phyloP scores from a whole-genome alignment of 2,113 vertebrate genomes.

The Perca schrenkii region DNA sequence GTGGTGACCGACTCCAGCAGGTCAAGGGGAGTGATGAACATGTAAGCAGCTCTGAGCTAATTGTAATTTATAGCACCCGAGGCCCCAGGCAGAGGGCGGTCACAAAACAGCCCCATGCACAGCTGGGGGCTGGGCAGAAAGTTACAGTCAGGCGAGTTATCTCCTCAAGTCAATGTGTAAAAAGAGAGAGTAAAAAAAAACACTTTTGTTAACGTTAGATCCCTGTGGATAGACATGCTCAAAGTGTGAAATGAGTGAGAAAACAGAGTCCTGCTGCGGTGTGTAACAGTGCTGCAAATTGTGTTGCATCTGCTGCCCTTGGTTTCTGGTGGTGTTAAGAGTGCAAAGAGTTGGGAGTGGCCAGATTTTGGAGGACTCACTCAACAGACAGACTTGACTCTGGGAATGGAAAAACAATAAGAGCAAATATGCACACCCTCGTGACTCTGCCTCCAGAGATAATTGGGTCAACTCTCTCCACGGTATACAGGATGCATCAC shows the following conservation, averaged over 20 bases:
- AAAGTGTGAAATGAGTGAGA: background rate
- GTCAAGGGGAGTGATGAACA: slow-evolving; percentile 56
- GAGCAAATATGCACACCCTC: slow-evolving; percentile 56
- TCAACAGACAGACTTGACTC: slow-evolving; percentile 44
- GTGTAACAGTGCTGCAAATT: background rate
- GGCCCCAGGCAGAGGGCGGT: slow-evolving; percentile 44
- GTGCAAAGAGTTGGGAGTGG: slow-evolving; percentile 45
- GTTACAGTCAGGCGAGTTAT: slow-evolving; percentile 46
- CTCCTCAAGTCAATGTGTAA: slow-evolving; percentile 19
- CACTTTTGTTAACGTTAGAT: background rate
- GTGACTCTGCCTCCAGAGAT: slow-evolving; percentile 60
- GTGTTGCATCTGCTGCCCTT: slow-evolving; percentile 43
- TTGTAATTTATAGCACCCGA: slow-evolving; percentile 55
- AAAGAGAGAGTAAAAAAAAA: background rate
- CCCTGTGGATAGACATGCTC: background rate
- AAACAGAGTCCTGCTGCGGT: slow-evolving; percentile 3
- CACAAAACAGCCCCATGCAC: slow-evolving; percentile 39
- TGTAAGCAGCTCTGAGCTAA: slow-evolving; percentile 58
- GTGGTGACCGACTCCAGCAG: slow-evolving; percentile 43
- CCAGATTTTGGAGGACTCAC: slow-evolving; percentile 41
- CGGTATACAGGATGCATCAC: slow-evolving; percentile 29
- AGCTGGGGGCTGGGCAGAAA: slow-evolving; percentile 60
- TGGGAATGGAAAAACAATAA: slow-evolving; percentile 63
- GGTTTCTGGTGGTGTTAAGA: slow-evolving; percentile 26
- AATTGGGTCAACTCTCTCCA: slow-evolving; percentile 63